Percentiles rank a stretch among this genome's conserved stretches.
Conservation (phyloP, 2,888 invertebrate species). For the Elmis aenea region DNA sequence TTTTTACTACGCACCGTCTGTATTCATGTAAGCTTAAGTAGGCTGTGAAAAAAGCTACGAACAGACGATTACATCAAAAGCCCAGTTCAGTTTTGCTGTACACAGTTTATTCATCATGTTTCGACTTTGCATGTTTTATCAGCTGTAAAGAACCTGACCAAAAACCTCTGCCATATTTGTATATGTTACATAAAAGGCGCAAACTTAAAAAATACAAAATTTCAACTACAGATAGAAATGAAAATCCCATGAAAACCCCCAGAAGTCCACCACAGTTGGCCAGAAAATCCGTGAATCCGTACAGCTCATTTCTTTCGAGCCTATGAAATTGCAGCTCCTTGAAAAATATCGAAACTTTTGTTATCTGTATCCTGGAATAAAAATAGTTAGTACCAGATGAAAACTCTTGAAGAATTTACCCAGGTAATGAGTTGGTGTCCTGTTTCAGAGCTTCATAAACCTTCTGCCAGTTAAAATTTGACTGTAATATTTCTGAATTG, state of each 20-base stretch:
- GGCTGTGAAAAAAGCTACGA: too few species aligned
- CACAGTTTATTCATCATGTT: too few species aligned
- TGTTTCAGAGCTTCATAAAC: slow-evolving; percentile 52
- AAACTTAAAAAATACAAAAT: slow-evolving; percentile 55
- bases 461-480: slow-evolving; percentile 60
- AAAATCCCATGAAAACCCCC: slow-evolving; percentile 60
- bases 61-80: too few species aligned
- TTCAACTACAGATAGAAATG: slow-evolving; percentile 58
- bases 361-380: slow-evolving; percentile 49
- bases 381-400: slow-evolving; percentile 4
- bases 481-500: slow-evolving; percentile 69
- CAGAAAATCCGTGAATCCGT: slow-evolving; percentile 54
- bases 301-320: slow-evolving; percentile 54
- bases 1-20: too few species aligned
- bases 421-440: slow-evolving; percentile 42
- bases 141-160: slow-evolving; percentile 46
- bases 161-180: slow-evolving; percentile 44
- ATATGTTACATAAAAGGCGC: slow-evolving; percentile 49
- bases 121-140: too few species aligned
- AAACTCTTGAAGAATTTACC: slow-evolving; percentile 27
- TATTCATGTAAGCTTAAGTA: too few species aligned
- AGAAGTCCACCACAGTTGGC: slow-evolving; percentile 56
- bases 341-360: slow-evolving; percentile 65
- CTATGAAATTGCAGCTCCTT: slow-evolving; percentile 60
- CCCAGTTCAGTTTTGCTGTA: too few species aligned